Base-by-base conservation (phyloP, 1,140 invertebrate species). In the Trachelipus rathkii region DNA sequence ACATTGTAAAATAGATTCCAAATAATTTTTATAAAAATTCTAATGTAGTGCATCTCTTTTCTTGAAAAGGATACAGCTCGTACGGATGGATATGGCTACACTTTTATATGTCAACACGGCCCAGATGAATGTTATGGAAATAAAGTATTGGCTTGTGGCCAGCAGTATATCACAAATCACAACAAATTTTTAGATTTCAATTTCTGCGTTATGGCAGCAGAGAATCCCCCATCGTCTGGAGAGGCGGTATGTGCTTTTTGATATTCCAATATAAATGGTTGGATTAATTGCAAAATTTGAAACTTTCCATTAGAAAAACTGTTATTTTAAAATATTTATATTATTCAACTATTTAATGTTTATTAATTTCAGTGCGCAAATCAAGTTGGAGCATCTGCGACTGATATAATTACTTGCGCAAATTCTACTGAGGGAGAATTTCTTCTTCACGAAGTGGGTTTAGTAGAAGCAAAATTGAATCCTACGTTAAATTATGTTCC, bases 401-500 rank as follows among this genome's bases (percentile, higher is more conserved):
- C 24, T 23, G n/a, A 68, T 10, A 75, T 75, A 9, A 78, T 89
- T 7, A 87, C 91, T 80, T 96, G 94, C 86, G 89, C 88, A n/a
- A 87, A 86, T 10, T 86, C 87, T 72, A 82, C 83, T 3, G 86
- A 89, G 78, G 93, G 93, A 5, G 88, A 89, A 79, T 84, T 87
- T 74, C 85, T 96, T 43, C 85, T 95, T 73, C 93, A 94, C 82
- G 85, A 89, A 80, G 89, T 94, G 86, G 94, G 93, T 46, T 88
- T 92, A 79, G 85, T 88, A 78, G 96, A 94, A 9, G 85, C 92
- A 77, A 86, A 87, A 3, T 84, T 96, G 7, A 86, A 86, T 10
- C 93, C 93, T 53, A 75, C 83, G 66, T 87, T 91, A 44, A 87
- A 84, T 71, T 96, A 95, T 83, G 93, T 96, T 83, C 94, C 95